A percentile compares a stretch with the other conserved stretches of the same genome.
phyloP scores from a whole-genome alignment of 2,888 invertebrate genomes.

The Suillia variegata region DNA sequence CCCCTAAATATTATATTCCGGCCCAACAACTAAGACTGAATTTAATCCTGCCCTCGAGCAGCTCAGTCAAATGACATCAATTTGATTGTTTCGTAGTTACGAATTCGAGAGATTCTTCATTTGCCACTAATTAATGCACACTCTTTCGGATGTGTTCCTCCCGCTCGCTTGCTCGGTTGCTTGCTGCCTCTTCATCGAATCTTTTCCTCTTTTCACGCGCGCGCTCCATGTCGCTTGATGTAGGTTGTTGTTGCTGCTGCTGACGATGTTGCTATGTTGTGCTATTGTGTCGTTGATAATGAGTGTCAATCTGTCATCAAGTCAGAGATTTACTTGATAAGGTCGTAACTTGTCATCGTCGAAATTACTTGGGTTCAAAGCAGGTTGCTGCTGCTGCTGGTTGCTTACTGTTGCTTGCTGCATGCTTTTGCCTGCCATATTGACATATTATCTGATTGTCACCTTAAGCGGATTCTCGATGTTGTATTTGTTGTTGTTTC shows the following conservation, averaged over 20 bases:
- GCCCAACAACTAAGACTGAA: no score
- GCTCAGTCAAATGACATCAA: no score
- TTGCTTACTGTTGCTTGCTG: background rate
- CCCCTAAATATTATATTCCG: no score
- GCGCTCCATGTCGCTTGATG: no score
- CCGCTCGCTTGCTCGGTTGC: background rate
- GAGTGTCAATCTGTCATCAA: conserved; percentile 35
- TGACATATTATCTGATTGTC: conserved; percentile 6
- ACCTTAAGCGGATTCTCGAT: background rate
- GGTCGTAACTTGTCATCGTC: conserved; percentile 26
- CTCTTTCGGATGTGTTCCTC: conserved; percentile 24
- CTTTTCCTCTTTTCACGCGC: no score
- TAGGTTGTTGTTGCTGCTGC: conserved; percentile 1
- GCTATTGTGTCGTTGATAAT: conserved; percentile 24
- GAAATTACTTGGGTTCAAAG: conserved; percentile 16
- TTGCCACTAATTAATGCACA: conserved; percentile 56
- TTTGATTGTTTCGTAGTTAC: background rate
- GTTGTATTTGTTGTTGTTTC: background rate
- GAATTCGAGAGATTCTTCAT: conserved; percentile 25
- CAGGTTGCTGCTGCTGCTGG: background rate
- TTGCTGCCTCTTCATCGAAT: background rate
- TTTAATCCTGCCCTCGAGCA: no score
- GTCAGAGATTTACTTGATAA: conserved; percentile 27
- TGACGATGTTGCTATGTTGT: background rate
- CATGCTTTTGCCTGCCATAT: conserved; percentile 1